Evolutionary conservation across 2,797 vertebrate species (phyloP), one percentile per base, ranked within the genome.

Genomic region (Acanthurus tractus): DNA sequence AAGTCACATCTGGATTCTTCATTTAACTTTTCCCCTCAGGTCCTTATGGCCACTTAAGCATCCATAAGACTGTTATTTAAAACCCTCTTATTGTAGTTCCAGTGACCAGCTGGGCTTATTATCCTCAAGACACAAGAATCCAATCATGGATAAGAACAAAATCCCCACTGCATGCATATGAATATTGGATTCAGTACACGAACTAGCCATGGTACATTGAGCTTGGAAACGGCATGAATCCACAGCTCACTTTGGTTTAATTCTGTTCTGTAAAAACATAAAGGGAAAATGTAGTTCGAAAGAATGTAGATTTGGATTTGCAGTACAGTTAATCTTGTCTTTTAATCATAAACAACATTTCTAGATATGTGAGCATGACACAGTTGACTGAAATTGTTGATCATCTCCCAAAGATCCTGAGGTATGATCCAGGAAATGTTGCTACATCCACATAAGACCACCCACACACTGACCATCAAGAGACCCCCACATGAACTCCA

Each of bases 1-100:
- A 72, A 76, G 82, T 85, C 83, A 70, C 71, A 77, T 86, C 78
- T 76, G 81, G 55, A 40, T 74, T n/a, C 79, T 78, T 82, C 74
- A 77, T 87, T 71, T 83, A 69, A 59, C 40, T 64, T 76, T 45
- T 73, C 10, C 74, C 71, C 64, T 52, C 44, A 20, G 64, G 72
- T 70, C 59, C 53, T 29, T 18, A 55, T 42, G 59, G 46, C 9
- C 63, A 73, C 20, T 55, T 70, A 40, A 61, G 68, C 13, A 0
- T 52, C 23, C 10, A 8, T 18, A 52, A 52, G 29, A 38, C 62
- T 61, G 78, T 74, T 44, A 72, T 79, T 75, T 34, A 1, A 82
- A 70, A 49, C 68, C 6, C 61, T 87, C 74, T 79, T 29, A 78
- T 58, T 49, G 23, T 20, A 17, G 42, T 22, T 69, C 42, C 20